A percentile compares a stretch with the other conserved stretches of the same genome.
phyloP scores from a whole-genome alignment of 2,797 vertebrate species.

The Acanthis flammea region DNA sequence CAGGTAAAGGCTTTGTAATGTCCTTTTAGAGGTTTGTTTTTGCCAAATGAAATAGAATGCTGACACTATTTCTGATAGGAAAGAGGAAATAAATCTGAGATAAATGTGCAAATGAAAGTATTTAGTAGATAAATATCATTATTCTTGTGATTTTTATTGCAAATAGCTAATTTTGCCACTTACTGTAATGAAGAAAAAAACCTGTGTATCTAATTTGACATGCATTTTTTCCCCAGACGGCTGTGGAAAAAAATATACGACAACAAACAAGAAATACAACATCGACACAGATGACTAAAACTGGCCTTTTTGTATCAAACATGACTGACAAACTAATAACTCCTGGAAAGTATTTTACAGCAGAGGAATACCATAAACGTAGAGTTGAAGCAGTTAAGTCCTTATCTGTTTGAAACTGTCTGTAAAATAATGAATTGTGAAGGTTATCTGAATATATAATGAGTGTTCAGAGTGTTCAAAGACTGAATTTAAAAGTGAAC shows the following conservation, averaged over 20 bases:
- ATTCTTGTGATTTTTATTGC: neutral
- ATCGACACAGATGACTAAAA: conserved; percentile 89
- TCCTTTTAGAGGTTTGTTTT: neutral
- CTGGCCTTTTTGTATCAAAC: conserved; percentile 86
- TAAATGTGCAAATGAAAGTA: neutral
- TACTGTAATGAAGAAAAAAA: neutral
- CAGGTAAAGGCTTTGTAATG: conserved; percentile 79
- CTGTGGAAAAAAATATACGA: conserved; percentile 68
- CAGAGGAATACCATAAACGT: conserved; percentile 77
- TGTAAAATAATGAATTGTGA: neutral
- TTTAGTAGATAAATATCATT: neutral
- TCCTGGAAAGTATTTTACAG: conserved; percentile 83
- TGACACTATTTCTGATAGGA: neutral
- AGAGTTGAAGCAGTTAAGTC: conserved; percentile 87
- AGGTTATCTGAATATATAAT: neutral
- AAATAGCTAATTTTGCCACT: neutral
- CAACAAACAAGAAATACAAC: conserved; percentile 82
- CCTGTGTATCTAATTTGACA: neutral
- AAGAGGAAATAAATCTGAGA: neutral
- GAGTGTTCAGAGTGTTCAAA: neutral
- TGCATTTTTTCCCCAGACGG: conserved; percentile 57
- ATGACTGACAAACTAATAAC: conserved; percentile 80
- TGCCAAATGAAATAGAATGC: neutral
- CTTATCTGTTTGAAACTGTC: neutral
- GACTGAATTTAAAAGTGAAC: neutral